Percentiles rank a stretch among this genome's conserved stretches.
These are phyloP conservation scores for Melieria omissa DNA, from an alignment of 2,888 invertebrate species.

Conservation along the genomic window DNA sequence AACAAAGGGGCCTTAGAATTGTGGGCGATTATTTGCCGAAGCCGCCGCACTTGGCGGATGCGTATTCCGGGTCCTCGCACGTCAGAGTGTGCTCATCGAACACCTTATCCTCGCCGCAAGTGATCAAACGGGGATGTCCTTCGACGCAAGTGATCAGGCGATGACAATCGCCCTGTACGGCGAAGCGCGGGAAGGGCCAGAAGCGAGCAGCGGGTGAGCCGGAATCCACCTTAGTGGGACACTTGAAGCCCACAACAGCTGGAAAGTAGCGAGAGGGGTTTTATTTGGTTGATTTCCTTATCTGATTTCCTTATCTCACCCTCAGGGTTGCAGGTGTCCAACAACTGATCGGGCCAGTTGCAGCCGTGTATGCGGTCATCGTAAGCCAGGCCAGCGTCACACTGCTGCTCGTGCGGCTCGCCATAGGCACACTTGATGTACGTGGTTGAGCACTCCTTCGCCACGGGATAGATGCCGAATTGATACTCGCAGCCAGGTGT, in stretches of 20 bases:
- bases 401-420: conserved; percentile 81
- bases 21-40: conserved; percentile 54
- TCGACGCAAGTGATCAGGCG: conserved; percentile 91
- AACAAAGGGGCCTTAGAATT: no score
- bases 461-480: conserved; percentile 88
- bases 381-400: conserved; percentile 88
- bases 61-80: conserved; percentile 75
- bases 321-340: conserved; percentile 90
- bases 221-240: conserved; percentile 85
- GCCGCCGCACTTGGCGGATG: conserved; percentile 59
- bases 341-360: conserved; percentile 92
- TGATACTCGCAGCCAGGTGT: conserved; percentile 87
- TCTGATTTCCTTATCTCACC: conserved; percentile 72
- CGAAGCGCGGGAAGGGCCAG: conserved; percentile 92
- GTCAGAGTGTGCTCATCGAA: conserved; percentile 86
- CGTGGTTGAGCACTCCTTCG: conserved; percentile 82
- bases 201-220: conserved; percentile 86
- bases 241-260: conserved; percentile 93
- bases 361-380: conserved; percentile 89
- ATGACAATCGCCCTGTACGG: conserved; percentile 88
- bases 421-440: conserved; percentile 89
- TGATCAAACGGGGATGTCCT: conserved; percentile 86
- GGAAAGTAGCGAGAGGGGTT: conserved; percentile 42
- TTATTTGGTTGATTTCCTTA: neutral
- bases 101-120: conserved; percentile 88